Evolutionary conservation across 2,888 invertebrate species (phyloP), one percentile per base, ranked within the genome.

Genomic region (Drosophila atripex): DNA sequence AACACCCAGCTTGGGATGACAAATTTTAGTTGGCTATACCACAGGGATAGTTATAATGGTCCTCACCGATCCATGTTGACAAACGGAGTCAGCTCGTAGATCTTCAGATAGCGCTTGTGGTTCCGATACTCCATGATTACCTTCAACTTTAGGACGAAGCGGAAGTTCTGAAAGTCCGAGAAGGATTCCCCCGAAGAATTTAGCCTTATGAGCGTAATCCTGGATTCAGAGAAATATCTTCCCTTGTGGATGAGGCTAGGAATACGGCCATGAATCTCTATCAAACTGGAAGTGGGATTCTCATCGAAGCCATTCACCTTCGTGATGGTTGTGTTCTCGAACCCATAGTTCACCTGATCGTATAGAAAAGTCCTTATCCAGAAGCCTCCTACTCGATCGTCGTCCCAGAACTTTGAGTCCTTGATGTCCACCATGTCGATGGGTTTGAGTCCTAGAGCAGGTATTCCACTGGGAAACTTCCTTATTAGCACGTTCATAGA

Each of bases 161-260:
- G 32, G 43, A 80, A 56, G 9, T 84, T 78, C 45, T 69, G 76
- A 23, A 80, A 84, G 16, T 80, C 78, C 1, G 71, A 74, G 0
- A 51, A 16, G 1, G 64, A 61, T 21, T 71, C 63, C 0, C 77
- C 77, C 1, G 66, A 63, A 0, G 56, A 32, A 39, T 83, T 71
- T 4, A 59, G 2, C 18, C 23, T 2, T 11, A 71, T 9, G 5
- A 64, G 2, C 51, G 49, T 66, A 0, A 35, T 49, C 2, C 53
- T 64, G 32, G 59, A 71, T 12, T 6, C 9, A 0, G 50, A 61
- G 8, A 18, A 11, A 23, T 72, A 80, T 0, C n/a, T 23, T 0
- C 78, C 71, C 28, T 84, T 78, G 49, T 76, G 76, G 14, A 76
- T 61, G 12, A 80, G 57, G 9, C 56, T 79, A 6, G 79, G 87